These are phyloP conservation scores for Girardia tigrina DNA, from an alignment of 2,888 invertebrate genomes.

Conservation along the genomic window DNA sequence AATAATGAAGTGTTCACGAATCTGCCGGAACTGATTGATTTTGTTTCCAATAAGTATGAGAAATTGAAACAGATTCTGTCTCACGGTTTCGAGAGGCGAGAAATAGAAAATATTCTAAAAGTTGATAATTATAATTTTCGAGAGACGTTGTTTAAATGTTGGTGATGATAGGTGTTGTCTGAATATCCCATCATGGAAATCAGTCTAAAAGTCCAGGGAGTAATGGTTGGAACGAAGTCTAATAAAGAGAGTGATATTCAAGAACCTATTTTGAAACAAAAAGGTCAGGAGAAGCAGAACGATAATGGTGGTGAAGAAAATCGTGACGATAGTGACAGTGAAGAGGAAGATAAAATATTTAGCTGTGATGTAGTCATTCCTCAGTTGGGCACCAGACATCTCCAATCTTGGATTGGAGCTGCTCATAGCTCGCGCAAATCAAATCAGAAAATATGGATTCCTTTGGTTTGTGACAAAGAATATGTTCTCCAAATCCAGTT, in stretches of 20 bases:
- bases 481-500: slow-evolving; percentile 58
- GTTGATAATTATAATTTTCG: too few relatives aligned
- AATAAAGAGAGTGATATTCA: not conserved
- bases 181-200: slow-evolving; percentile 17
- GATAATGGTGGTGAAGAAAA: too few relatives aligned
- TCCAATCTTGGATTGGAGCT: not conserved
- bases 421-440: not conserved
- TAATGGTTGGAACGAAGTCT: not conserved
- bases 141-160: too few relatives aligned
- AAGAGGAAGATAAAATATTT: not conserved
- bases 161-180: too few relatives aligned
- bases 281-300: not conserved
- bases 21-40: slow-evolving; percentile 57
- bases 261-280: not conserved
- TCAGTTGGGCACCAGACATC: not conserved
- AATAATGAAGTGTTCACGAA: slow-evolving; percentile 41
- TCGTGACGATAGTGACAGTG: not conserved
- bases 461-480: slow-evolving; percentile 61
- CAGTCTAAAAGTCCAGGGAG: slow-evolving; percentile 2
- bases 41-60: slow-evolving; percentile 56
- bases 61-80: slow-evolving; percentile 57
- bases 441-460: slow-evolving; percentile 53
- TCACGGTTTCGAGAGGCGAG: slow-evolving; percentile 58
- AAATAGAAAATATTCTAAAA: slow-evolving; percentile 60
- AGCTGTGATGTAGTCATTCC: not conserved